Percentiles rank a stretch among this genome's conserved stretches.
Evolutionary conservation across 2,797 vertebrate species (phyloP).

Genomic region (Ambastaia sidthimunki): DNA sequence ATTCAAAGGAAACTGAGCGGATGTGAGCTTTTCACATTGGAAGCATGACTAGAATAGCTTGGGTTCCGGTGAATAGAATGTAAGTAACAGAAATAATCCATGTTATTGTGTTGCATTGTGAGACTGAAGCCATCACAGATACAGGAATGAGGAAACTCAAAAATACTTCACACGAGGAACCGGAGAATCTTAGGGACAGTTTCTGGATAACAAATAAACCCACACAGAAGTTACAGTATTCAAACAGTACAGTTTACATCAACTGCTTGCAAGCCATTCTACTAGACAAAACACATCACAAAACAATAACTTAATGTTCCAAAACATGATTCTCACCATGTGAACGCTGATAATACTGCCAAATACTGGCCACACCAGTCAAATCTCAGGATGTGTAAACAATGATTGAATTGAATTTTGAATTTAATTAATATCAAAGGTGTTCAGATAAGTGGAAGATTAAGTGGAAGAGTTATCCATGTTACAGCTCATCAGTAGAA

Average conservation of each 20-base stretch:
- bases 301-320: background rate
- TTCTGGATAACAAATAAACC: background rate
- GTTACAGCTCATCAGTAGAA: no score
- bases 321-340: background rate
- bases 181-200: constrained; percentile 4
- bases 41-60: constrained; percentile 17
- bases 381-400: no score
- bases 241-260: background rate
- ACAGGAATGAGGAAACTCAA: constrained; percentile 27
- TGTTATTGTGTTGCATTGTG: constrained; percentile 34
- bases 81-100: constrained; percentile 11
- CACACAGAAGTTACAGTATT: background rate
- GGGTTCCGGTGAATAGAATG: constrained; percentile 3
- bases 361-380: background rate
- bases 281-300: background rate
- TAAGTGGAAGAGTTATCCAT: no score
- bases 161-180: background rate
- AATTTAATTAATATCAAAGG: no score
- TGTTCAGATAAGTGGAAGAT: no score
- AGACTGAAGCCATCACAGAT: constrained; percentile 1
- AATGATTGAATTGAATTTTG: no score
- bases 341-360: background rate
- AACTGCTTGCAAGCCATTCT: background rate
- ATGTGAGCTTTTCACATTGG: background rate
- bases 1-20: background rate